These are phyloP conservation scores for Choloepus didactylus DNA, from an alignment of 2,797 vertebrate species.

Conservation along the genomic window DNA sequence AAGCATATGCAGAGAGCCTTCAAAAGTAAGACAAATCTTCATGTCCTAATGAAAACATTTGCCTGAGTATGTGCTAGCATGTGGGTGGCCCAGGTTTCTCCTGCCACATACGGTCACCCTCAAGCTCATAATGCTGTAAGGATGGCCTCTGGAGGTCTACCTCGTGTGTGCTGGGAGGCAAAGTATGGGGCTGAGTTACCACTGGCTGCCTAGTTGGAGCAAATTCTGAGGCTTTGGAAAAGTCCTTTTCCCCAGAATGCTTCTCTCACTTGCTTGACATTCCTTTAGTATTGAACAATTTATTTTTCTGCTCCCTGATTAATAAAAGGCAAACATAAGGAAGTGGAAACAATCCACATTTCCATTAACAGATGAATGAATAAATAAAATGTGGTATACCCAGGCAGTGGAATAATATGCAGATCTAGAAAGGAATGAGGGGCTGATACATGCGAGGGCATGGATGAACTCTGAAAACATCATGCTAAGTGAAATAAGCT, in stretches of 20 bases:
- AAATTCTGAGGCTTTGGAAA: neutral
- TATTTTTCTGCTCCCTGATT: neutral
- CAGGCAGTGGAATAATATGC: no score
- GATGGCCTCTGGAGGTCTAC: neutral
- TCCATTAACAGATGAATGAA: no score
- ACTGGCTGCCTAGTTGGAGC: neutral
- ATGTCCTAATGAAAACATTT: neutral
- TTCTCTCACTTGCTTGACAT: neutral
- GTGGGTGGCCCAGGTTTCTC: neutral
- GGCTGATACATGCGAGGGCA: no score
- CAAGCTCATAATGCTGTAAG: neutral
- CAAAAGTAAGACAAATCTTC: neutral
- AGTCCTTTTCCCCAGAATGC: neutral
- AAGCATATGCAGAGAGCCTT: neutral
- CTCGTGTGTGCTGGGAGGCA: neutral
- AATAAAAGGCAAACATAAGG: neutral
- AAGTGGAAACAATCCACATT: no score
- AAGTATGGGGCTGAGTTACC: neutral
- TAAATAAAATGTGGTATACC: no score
- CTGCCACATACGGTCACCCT: neutral
- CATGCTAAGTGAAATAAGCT: no score
- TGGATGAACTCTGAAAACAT: no score
- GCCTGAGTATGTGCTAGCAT: accelerated
- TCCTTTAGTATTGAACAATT: neutral
- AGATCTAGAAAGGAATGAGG: no score